phyloP scores from a whole-genome alignment of 37 sponge, comb jelly and placozoan species.

The Lycopodina hypogea region DNA sequence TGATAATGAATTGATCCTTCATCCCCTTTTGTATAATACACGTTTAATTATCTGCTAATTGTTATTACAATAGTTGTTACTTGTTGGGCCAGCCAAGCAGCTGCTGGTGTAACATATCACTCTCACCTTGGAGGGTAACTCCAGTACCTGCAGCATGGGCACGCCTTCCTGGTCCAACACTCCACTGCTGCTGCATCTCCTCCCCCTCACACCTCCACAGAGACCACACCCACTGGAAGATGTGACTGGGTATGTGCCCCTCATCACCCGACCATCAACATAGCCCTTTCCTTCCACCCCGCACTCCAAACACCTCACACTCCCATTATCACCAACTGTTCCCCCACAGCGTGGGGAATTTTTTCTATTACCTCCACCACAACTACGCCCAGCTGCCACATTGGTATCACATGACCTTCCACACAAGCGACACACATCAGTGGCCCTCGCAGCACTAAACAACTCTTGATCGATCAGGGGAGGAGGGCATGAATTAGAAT shows the following conservation, averaged over 20 bases:
- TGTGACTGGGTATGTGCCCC: neutral
- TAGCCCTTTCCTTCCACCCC: neutral
- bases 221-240: neutral
- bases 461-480: too few species aligned
- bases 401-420: neutral
- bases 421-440: neutral
- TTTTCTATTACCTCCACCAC: neutral
- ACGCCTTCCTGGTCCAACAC: conserved; percentile 23
- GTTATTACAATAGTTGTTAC: neutral
- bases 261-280: neutral
- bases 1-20: too few species aligned
- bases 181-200: conserved; percentile 7
- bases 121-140: conserved; percentile 39
- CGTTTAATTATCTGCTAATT: too few species aligned
- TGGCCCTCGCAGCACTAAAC: neutral
- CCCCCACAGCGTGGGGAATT: neutral
- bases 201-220: neutral
- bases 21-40: too few species aligned
- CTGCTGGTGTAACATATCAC: neutral
- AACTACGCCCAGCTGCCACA: neutral
- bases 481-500: conserved; percentile 3
- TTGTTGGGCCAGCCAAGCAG: neutral
- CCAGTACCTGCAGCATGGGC: conserved; percentile 40
- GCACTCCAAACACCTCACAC: neutral
- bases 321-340: neutral